phyloP scores from a whole-genome alignment of 2,888 invertebrate genomes.

The Dermolepida albohirtum region DNA sequence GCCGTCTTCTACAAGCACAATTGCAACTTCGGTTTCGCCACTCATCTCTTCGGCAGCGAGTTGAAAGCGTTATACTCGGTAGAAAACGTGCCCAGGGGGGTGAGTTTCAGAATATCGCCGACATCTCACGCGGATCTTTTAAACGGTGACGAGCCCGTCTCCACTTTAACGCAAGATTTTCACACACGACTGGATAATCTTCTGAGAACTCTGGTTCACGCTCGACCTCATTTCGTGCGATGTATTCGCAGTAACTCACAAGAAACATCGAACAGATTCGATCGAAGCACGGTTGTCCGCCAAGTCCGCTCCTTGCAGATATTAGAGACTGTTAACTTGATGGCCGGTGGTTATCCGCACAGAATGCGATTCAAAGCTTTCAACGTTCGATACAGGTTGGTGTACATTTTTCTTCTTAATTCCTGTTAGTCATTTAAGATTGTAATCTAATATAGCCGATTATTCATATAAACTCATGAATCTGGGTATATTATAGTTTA shows the following conservation, averaged over 20 bases:
- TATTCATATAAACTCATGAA: too few relatives aligned
- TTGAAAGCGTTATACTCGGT: constrained; percentile 83
- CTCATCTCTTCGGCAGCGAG: constrained; percentile 94
- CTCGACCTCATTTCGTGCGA: constrained; percentile 93
- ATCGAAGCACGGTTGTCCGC: constrained; percentile 83
- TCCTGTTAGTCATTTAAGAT: background rate
- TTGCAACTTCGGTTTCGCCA: constrained; percentile 97
- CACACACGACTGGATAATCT: constrained; percentile 94
- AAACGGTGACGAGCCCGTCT: constrained; percentile 87
- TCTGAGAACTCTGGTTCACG: constrained; percentile 90
- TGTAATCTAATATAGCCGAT: too few relatives aligned
- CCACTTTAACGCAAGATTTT: constrained; percentile 94
- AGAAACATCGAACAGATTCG: constrained; percentile 86
- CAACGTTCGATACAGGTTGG: constrained; percentile 77
- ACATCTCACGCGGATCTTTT: constrained; percentile 86
- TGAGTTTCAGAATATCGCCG: constrained; percentile 90
- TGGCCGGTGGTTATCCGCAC: constrained; percentile 96
- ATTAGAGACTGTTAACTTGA: constrained; percentile 94
- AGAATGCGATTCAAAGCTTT: constrained; percentile 95
- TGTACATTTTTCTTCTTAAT: background rate
- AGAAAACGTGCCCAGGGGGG: constrained; percentile 80
- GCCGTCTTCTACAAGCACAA: constrained; percentile 92
- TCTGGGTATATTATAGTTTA: too few relatives aligned
- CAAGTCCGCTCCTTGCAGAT: constrained; percentile 89
- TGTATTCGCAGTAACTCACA: constrained; percentile 90